Evolutionary conservation across 2,888 invertebrate species (phyloP), one percentile per base, ranked within the genome.

Genomic region (Spatulosminthurus flaviceps): DNA sequence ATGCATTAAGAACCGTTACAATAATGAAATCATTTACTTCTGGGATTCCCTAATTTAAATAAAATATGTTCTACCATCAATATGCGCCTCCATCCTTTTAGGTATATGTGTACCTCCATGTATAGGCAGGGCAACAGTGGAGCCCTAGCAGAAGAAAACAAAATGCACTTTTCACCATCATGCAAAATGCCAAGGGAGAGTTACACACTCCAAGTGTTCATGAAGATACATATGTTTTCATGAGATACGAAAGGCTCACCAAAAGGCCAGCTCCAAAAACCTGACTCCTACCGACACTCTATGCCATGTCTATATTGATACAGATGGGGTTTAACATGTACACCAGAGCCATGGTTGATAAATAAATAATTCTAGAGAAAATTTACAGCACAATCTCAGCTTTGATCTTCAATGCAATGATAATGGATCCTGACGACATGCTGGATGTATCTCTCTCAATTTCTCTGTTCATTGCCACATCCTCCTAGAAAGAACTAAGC

Each of bases 331-430:
- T 75, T 72, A 26, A 26, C 60, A 60, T 73, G 60, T 73, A 73
- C 60, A 13, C 51, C 51, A 51, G n/a, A n/a, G 60, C 73, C 26
- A 73, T 28, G 43, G 60, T 24, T 75, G 64, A 75, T 75, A 64
- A 60, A 74, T 74, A 74, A 75, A 75, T 75, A 75, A 75, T 75
- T 75, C 41, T 41, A 22, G 41, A 61, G 21, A 75, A 75, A 75
- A 75, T 75, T 75, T 75, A 75, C 75, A 61, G 64, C 75, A 64
- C 75, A 75, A 75, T 75, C 75, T 75, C 29, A 34, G 61, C 75
- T 66, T 75, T 66, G 75, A 75, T 75, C 75, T 75, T 75, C 66
- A 64, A 42, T 70, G 70, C 70, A 70, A 42, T 70, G 34, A 70
- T 34, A 70, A 70, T 70, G 70, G 70, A 70, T 22, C 22, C 41